Conservation (phyloP, 2,888 invertebrate species). For the Chrysomela aeneicollis region DNA sequence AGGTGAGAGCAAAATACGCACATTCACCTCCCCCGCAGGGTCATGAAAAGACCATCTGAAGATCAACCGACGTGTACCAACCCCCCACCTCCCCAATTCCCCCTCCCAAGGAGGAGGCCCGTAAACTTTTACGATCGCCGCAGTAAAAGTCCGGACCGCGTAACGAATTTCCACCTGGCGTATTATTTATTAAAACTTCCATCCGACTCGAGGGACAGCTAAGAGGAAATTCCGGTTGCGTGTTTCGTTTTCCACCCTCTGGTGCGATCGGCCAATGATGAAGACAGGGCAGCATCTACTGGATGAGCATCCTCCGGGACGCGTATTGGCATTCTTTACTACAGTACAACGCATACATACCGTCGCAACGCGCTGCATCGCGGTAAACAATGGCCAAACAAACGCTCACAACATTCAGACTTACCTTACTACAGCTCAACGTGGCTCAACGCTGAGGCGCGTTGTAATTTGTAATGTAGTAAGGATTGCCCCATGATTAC, state of each 20-base stretch:
- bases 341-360: too few relatives aligned
- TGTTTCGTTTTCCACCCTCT: constrained; percentile 39
- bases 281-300: constrained; percentile 3
- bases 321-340: too few relatives aligned
- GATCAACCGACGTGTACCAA: neutral
- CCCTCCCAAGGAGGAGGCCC: constrained; percentile 16
- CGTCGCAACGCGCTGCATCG: too few relatives aligned
- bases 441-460: too few relatives aligned
- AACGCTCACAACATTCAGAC: too few relatives aligned
- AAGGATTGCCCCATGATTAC: too few relatives aligned
- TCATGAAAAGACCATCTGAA: neutral
- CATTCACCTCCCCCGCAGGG: neutral
- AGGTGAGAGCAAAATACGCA: neutral
- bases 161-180: constrained; percentile 24
- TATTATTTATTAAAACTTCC: constrained; percentile 23
- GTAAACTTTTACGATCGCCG: constrained; percentile 32
- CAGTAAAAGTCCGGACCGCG: constrained; percentile 31
- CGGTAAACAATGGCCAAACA: too few relatives aligned
- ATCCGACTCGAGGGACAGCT: constrained; percentile 31
- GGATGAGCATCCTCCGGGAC: too few relatives aligned
- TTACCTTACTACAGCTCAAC: too few relatives aligned
- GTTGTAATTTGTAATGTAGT: too few relatives aligned
- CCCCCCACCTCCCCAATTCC: neutral
- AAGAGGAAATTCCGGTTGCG: constrained; percentile 42
- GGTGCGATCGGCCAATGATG: neutral